Evolutionary conservation across 1,140 invertebrate species (phyloP).

Genomic region (Latrodectus geometricus): DNA sequence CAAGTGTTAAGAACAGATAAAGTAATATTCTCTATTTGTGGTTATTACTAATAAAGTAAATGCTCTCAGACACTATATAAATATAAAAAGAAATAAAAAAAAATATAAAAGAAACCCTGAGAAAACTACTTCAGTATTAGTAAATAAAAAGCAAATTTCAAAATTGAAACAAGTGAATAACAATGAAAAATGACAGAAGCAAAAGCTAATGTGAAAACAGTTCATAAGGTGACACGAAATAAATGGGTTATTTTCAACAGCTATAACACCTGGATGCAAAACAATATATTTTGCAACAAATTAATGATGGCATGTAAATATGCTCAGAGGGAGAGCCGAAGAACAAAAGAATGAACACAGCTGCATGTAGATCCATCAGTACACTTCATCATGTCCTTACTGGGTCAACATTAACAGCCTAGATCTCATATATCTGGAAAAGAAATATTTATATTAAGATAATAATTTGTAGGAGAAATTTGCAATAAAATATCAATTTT

Average conservation of each 20-base stretch:
- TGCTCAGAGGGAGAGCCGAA: background rate
- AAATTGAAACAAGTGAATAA: too few relatives aligned
- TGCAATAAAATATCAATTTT: too few relatives aligned
- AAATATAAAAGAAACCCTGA: too few relatives aligned
- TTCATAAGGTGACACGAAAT: background rate
- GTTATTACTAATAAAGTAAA: too few relatives aligned
- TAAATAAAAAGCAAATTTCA: too few relatives aligned
- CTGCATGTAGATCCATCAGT: background rate
- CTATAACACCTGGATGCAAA: background rate
- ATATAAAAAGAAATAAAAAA: too few relatives aligned
- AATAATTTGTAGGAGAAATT: too few relatives aligned
- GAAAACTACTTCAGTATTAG: too few relatives aligned
- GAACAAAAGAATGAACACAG: background rate
- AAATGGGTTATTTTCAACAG: background rate
- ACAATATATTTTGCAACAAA: background rate
- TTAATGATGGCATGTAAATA: background rate
- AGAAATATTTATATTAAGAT: background rate
- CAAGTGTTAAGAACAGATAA: too few relatives aligned
- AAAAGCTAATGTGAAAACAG: background rate
- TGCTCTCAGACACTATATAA: too few relatives aligned
- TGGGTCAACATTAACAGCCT: background rate
- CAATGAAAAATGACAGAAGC: background rate
- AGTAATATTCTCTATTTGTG: too few relatives aligned
- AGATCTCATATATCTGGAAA: background rate
- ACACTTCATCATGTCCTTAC: background rate